Evolutionary conservation across 2,797 vertebrate species (phyloP).

Genomic region (Spinus pinus): DNA sequence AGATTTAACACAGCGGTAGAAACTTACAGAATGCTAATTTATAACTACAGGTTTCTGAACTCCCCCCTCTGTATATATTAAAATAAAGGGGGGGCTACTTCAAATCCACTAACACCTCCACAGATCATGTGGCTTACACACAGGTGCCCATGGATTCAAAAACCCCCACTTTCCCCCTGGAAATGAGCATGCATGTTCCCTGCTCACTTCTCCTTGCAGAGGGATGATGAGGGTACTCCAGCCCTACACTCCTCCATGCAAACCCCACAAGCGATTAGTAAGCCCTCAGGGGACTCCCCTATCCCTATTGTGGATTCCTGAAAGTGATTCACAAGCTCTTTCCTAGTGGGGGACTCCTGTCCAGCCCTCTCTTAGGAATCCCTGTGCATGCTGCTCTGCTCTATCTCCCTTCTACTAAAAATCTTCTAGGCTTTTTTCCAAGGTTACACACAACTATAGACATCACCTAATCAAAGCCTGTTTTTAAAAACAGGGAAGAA

Average conservation of each 20-base stretch:
- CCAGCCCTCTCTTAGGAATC: background rate
- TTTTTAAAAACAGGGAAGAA: background rate
- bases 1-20: background rate
- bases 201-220: background rate
- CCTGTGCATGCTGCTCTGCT: background rate
- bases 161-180: fast-evolving
- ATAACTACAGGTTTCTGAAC: background rate
- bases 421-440: background rate
- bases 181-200: fast-evolving
- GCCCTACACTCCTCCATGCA: too few relatives aligned
- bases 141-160: fast-evolving
- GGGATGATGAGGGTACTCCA: background rate
- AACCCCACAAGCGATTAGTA: background rate
- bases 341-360: background rate
- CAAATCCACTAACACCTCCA: background rate
- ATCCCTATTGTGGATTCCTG: background rate
- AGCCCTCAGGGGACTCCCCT: fast-evolving
- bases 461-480: background rate
- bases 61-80: fast-evolving
- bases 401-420: background rate
- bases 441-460: background rate
- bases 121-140: background rate
- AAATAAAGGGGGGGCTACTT: background rate
- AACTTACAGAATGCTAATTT: background rate
- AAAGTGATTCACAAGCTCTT: background rate